These are phyloP conservation scores for Cydia pomonella DNA, from an alignment of 1,140 invertebrate species.

Conservation along the genomic window DNA sequence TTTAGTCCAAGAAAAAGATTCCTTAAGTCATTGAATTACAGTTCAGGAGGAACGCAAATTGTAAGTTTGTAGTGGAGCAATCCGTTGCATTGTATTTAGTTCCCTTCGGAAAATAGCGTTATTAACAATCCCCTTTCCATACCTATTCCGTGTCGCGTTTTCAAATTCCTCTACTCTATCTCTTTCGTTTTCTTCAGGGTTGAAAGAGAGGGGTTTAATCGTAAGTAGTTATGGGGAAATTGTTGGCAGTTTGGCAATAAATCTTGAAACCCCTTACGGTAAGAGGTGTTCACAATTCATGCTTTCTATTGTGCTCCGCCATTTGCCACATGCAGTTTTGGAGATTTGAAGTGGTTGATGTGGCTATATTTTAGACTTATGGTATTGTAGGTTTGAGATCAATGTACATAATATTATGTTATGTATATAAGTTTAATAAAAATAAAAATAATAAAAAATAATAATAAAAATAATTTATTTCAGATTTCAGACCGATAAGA, in stretches of 20 bases:
- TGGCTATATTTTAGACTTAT: conserved; percentile 11
- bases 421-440: too few species aligned
- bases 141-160: neutral
- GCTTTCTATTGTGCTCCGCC: conserved; percentile 39
- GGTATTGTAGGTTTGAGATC: neutral
- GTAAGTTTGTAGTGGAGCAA: neutral
- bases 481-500: too few species aligned
- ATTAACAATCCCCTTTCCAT: conserved; percentile 40
- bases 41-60: neutral
- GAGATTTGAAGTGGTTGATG: conserved; percentile 8
- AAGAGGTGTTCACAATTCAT: conserved; percentile 38
- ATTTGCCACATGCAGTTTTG: conserved; percentile 34
- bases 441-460: too few species aligned
- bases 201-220: conserved; percentile 12
- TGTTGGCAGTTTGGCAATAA: conserved; percentile 51
- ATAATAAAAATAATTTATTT: too few species aligned
- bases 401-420: too few species aligned
- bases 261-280: conserved; percentile 51
- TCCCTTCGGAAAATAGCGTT: conserved; percentile 51
- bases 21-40: neutral
- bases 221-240: conserved; percentile 33
- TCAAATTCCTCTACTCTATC: neutral
- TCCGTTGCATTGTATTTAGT: conserved; percentile 43
- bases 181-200: conserved; percentile 3
- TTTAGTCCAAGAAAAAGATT: conserved; percentile 37